Base-by-base conservation (phyloP, 2,797 vertebrate genomes). In the Fringilla coelebs region DNA sequence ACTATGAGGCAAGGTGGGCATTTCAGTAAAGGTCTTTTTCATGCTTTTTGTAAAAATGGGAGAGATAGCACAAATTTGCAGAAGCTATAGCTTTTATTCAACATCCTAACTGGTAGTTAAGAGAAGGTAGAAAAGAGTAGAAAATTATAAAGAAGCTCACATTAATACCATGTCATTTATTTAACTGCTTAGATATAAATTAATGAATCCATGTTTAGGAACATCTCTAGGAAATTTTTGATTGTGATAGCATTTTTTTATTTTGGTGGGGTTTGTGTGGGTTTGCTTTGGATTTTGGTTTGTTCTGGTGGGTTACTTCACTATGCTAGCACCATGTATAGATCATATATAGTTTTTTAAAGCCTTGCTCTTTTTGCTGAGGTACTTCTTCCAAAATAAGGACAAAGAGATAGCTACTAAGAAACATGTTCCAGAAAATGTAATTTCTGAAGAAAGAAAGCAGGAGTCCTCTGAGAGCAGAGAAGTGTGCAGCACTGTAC, bases 401-500 rank as follows among this genome's bases (percentile, higher is more conserved):
- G 6, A 4, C 24, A 61, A n/a, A 61, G 16, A 40, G 38, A 60
- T 9, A 28, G 13, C 20, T 46, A 19, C 55, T 52, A 11, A 61
- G 63, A 54, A 54, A 61, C 3, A 24, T 24, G 15, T 38, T 61
- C n/a, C n/a, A 85, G 40, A 68, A 76, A 76, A 68, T 25, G 5
- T 17, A 46, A 60, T 61, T 52, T 76, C n/a, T 76, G 29, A 46
- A 20, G 19, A 46, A 46, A 68, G 29, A 29, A 29, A 38, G 24
- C 6, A 32, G 28, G 25, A 75, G 5, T 20, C 29, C 24, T 45
- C 72, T 76, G 38, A 45, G 13, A 76, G 8, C 8, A 51, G 32
- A 38, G 15, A 29, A n/a, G 6, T 1, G 1, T n/a, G 45, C 9
- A n/a, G 5, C 16, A 29, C 28, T 13, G 7, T 7, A 61, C 24